These are phyloP conservation scores for Thaumatotibia leucotreta DNA, from an alignment of 1,140 invertebrate genomes.

Conservation along the genomic window DNA sequence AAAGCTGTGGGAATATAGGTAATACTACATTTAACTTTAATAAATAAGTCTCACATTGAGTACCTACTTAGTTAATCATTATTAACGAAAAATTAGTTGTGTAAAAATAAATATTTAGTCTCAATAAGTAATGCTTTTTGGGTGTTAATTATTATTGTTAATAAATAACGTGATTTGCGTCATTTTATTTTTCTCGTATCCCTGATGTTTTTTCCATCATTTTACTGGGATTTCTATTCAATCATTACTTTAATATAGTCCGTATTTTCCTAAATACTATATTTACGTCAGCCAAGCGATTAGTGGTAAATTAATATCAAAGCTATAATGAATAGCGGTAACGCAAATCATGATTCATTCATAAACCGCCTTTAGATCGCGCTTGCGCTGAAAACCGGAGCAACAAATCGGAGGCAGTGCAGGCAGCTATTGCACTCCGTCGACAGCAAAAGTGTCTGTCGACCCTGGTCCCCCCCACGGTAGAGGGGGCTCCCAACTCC, in stretches of 20 bases:
- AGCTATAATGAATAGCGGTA: not conserved
- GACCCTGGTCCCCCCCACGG: slow-evolving; percentile 56
- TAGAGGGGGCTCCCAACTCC: slow-evolving; percentile 62
- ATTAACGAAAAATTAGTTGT: no score
- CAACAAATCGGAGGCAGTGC: slow-evolving; percentile 38
- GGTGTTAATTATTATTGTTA: no score
- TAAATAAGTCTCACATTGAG: not conserved
- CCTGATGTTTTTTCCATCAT: not conserved
- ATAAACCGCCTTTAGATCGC: not conserved
- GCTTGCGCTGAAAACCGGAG: slow-evolving; percentile 36
- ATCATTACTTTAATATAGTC: no score
- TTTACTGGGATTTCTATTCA: not conserved
- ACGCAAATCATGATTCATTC: not conserved
- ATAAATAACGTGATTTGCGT: no score
- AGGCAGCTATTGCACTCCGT: slow-evolving; percentile 47
- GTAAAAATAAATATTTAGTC: no score
- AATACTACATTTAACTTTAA: not conserved
- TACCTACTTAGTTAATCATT: no score
- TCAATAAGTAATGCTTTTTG: no score
- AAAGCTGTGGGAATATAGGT: no score
- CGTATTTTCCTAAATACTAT: not conserved
- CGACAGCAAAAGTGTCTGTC: slow-evolving; percentile 72
- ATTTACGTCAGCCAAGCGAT: no score
- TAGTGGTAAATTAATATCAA: not conserved
- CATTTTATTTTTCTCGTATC: not conserved